These are phyloP conservation scores for Boloria selene DNA, from an alignment of 2,888 invertebrate genomes.

Conservation along the genomic window DNA sequence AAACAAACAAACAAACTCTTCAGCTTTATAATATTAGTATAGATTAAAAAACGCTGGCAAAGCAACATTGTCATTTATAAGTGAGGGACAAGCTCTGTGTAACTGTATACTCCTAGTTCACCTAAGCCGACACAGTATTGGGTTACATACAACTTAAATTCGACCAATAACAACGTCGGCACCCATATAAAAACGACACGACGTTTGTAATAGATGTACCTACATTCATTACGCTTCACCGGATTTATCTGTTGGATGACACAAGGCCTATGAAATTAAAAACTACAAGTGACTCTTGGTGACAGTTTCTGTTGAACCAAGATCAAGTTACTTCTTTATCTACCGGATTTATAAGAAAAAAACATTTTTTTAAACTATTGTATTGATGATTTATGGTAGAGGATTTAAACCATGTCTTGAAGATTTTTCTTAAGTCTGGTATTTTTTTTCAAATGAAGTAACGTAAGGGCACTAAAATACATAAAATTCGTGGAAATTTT, in stretches of 20 bases:
- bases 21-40: too few species aligned
- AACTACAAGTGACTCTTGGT: slow-evolving; percentile 60
- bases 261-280: slow-evolving; percentile 64
- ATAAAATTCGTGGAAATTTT: too few species aligned
- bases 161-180: slow-evolving; percentile 71
- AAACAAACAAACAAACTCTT: too few species aligned
- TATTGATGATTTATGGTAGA: neutral
- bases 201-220: slow-evolving; percentile 72
- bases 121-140: slow-evolving; percentile 60
- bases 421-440: too few species aligned
- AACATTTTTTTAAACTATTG: neutral
- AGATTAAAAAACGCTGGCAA: neutral
- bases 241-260: slow-evolving; percentile 62
- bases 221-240: slow-evolving; percentile 62
- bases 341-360: slow-evolving; percentile 21
- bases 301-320: slow-evolving; percentile 59
- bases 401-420: too few species aligned
- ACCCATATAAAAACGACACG: slow-evolving; percentile 66
- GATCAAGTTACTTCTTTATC: slow-evolving; percentile 39
- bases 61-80: slow-evolving; percentile 33
- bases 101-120: slow-evolving; percentile 50
- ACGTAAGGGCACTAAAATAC: too few species aligned
- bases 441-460: too few species aligned
- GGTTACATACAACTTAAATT: slow-evolving; percentile 65
- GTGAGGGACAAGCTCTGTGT: slow-evolving; percentile 45